Evolutionary conservation across 2,797 vertebrate species (phyloP).

Genomic region (Tympanoctomys barrerae): DNA sequence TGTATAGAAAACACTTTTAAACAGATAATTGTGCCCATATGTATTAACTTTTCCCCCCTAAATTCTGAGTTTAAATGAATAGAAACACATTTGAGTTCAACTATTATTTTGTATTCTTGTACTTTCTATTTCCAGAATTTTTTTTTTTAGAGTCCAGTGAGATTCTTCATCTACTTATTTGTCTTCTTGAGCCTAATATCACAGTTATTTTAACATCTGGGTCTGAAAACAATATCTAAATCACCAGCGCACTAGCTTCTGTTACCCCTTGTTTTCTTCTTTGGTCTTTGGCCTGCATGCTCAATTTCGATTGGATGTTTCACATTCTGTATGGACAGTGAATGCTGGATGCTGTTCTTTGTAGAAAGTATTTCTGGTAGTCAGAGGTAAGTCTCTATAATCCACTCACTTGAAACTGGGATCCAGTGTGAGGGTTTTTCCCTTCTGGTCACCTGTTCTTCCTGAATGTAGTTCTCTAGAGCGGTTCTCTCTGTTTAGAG

Average conservation of each 20-base stretch:
- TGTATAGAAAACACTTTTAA: background rate
- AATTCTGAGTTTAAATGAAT: slow-evolving; percentile 2
- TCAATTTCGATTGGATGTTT: background rate
- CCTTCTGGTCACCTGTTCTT: background rate
- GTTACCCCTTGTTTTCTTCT: background rate
- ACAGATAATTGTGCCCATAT: background rate
- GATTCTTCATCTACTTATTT: background rate
- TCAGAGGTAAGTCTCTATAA: background rate
- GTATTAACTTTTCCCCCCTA: background rate
- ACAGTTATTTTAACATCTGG: background rate
- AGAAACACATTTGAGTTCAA: background rate
- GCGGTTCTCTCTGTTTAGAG: background rate
- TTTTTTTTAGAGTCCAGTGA: background rate
- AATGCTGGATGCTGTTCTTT: background rate
- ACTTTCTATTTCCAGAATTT: slow-evolving; percentile 1
- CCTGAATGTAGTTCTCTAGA: background rate
- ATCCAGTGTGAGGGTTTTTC: background rate
- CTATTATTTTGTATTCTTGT: background rate
- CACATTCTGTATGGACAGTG: background rate
- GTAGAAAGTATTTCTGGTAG: background rate
- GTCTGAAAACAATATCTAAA: background rate
- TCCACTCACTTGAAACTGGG: background rate
- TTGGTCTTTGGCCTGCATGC: background rate
- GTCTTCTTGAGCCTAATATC: background rate
- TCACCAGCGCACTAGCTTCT: background rate